phyloP scores from a whole-genome alignment of 2,888 invertebrate species.

The Blastobasis adustella region DNA sequence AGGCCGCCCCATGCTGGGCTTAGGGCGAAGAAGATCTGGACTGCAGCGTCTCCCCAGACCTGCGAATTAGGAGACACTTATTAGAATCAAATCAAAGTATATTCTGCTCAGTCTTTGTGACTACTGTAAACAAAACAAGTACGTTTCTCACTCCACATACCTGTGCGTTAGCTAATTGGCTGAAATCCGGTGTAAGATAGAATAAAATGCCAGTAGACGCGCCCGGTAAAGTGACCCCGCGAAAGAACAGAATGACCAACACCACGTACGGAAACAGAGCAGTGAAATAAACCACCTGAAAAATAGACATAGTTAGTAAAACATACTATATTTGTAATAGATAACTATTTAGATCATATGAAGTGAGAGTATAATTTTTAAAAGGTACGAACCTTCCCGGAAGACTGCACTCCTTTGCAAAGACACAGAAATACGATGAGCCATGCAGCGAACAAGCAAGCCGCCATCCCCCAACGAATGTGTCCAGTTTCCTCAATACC shows the following conservation, averaged over 20 bases:
- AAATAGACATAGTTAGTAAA: constrained; percentile 6
- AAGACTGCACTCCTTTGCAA: constrained; percentile 86
- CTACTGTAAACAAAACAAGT: too few relatives aligned
- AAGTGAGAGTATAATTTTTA: too few relatives aligned
- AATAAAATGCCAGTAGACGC: constrained; percentile 85
- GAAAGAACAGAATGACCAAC: constrained; percentile 82
- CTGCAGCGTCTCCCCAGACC: constrained; percentile 90
- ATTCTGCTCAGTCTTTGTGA: too few relatives aligned
- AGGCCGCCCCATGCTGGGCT: constrained; percentile 92
- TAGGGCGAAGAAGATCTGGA: constrained; percentile 91
- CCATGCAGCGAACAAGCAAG: constrained; percentile 86
- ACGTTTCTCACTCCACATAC: constrained; percentile 31
- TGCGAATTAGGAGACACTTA: constrained; percentile 23
- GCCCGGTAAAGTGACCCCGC: constrained; percentile 87
- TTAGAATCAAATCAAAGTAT: too few relatives aligned
- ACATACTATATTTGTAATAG: neutral
- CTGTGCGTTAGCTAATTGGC: constrained; percentile 81
- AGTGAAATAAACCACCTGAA: constrained; percentile 83
- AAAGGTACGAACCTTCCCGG: constrained; percentile 75
- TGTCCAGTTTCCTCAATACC: constrained; percentile 83
- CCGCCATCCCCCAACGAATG: constrained; percentile 80
- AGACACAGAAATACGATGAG: constrained; percentile 84
- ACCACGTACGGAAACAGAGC: constrained; percentile 86
- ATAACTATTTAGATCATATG: too few relatives aligned
- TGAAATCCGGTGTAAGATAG: constrained; percentile 87